Evolutionary conservation across 2,797 vertebrate genomes (phyloP).

Genomic region (Anisognathus igniventris): DNA sequence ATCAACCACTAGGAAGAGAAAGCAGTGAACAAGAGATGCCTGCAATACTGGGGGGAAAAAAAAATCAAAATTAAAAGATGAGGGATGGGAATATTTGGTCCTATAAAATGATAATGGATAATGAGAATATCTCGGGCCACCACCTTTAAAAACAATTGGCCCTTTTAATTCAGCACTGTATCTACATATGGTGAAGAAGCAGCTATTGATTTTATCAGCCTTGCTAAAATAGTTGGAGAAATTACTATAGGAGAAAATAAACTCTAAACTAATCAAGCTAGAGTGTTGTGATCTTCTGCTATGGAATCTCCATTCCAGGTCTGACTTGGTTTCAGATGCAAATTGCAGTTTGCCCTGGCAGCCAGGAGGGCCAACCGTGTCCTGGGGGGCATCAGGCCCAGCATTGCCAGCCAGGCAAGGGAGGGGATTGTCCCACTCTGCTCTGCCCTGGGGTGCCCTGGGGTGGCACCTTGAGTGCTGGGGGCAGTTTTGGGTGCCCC

Average conservation of each 20-base stretch:
- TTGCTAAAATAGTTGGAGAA: background rate
- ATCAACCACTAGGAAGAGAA: background rate
- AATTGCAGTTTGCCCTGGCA: background rate
- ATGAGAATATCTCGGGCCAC: background rate
- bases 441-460: background rate
- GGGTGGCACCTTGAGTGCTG: rapidly evolving
- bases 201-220: background rate
- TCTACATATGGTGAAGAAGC: background rate
- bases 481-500: rapidly evolving
- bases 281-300: background rate
- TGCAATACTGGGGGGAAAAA: background rate
- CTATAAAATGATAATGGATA: background rate
- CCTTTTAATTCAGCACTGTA: background rate
- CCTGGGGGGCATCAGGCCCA: rapidly evolving
- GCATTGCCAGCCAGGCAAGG: rapidly evolving
- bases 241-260: background rate
- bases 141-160: background rate
- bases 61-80: background rate
- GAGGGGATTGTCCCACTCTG: background rate
- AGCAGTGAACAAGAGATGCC: background rate
- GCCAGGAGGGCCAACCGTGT: rapidly evolving
- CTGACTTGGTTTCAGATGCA: background rate
- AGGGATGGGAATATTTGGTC: background rate
- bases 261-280: background rate
- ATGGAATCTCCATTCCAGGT: background rate